Conservation (phyloP, 2,113 vertebrate genomes). For the Scomber colias region DNA sequence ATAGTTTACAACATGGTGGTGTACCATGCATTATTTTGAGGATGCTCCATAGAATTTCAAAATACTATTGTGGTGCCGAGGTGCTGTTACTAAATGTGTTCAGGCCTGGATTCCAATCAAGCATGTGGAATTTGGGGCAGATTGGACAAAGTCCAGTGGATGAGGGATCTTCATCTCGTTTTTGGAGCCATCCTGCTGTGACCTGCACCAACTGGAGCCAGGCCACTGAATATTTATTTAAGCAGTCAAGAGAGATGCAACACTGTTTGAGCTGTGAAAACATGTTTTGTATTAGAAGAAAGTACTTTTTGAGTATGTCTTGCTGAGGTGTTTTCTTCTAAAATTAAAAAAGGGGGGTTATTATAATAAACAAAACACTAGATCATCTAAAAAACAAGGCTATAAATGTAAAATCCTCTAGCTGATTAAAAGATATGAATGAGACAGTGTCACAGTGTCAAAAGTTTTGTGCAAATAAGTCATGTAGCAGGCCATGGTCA, state of each 20-base stretch:
- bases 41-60: neutral
- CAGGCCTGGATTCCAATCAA: no score
- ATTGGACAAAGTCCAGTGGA: neutral
- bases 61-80: neutral
- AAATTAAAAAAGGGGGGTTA: constrained; percentile 18
- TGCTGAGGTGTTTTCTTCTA: neutral
- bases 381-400: neutral
- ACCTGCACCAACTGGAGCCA: neutral
- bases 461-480: neutral
- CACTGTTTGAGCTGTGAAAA: no score
- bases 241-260: no score
- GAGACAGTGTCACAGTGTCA: no score
- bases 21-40: neutral
- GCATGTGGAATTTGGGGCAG: no score
- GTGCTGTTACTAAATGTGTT: no score
- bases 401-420: neutral
- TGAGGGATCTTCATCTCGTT: neutral
- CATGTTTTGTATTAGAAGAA: neutral
- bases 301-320: neutral
- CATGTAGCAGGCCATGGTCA: neutral
- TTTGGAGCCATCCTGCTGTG: neutral
- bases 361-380: neutral
- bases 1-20: neutral
- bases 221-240: neutral
- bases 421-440: neutral